Conservation (phyloP, 2,888 invertebrate species). For the Leptothorax acervorum region DNA sequence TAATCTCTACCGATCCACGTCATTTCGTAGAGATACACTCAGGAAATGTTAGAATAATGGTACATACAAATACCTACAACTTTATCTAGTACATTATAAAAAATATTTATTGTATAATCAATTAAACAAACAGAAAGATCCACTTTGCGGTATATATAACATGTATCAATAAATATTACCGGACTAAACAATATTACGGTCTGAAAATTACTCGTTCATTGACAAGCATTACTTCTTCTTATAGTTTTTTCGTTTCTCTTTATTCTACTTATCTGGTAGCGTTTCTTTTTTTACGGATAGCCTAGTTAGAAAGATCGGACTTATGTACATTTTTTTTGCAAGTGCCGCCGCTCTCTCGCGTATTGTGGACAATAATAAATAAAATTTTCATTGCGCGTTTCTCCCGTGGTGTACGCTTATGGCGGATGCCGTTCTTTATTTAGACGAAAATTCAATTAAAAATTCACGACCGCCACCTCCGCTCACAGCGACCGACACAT, state of each 20-base stretch:
- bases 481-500: slow-evolving; percentile 81
- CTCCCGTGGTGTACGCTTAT: slow-evolving; percentile 60
- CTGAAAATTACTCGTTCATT: slow-evolving; percentile 70
- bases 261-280: slow-evolving; percentile 52
- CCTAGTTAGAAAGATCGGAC: slow-evolving; percentile 62
- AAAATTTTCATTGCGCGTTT: slow-evolving; percentile 65
- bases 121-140: slow-evolving; percentile 76
- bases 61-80: slow-evolving; percentile 69
- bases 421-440: slow-evolving; percentile 30
- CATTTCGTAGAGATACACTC: slow-evolving; percentile 34
- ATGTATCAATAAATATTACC: slow-evolving; percentile 83
- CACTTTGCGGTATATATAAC: slow-evolving; percentile 74
- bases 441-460: slow-evolving; percentile 56
- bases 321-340: slow-evolving; percentile 81
- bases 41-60: slow-evolving; percentile 53
- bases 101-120: slow-evolving; percentile 82
- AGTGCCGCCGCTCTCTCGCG: slow-evolving; percentile 71
- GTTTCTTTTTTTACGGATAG: slow-evolving; percentile 79
- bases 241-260: slow-evolving; percentile 37
- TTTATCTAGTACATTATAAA: slow-evolving; percentile 76
- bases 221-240: slow-evolving; percentile 41
- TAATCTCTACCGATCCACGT: slow-evolving; percentile 36
- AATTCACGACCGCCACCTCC: slow-evolving; percentile 72
- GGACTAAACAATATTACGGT: slow-evolving; percentile 80
- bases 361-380: slow-evolving; percentile 52